These are phyloP conservation scores for Electrona antarctica DNA, from an alignment of 2,113 vertebrate genomes.

Conservation along the genomic window DNA sequence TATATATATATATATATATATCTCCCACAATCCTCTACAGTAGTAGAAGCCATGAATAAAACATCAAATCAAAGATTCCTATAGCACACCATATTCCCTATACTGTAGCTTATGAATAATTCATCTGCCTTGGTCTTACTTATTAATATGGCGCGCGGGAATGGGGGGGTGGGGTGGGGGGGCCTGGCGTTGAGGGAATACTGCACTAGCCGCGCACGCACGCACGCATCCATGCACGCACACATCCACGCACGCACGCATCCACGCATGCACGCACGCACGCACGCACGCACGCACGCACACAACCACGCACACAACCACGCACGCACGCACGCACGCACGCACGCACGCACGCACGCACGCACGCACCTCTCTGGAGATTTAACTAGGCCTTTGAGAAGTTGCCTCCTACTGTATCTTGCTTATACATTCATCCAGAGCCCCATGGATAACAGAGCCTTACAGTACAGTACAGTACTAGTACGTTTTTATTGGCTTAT, in stretches of 20 bases:
- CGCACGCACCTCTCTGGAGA: conserved; percentile 22
- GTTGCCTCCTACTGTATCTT: conserved; percentile 2
- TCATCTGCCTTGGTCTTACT: conserved; percentile 46
- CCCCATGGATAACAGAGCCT: background rate
- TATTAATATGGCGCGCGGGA: conserved; percentile 45
- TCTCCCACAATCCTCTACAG: conserved; percentile 44
- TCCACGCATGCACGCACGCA: conserved; percentile 39
- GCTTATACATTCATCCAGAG: background rate
- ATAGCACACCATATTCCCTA: conserved; percentile 59
- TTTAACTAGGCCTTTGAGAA: conserved; percentile 11
- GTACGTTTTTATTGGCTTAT: too few relatives aligned
- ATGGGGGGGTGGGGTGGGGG: too few relatives aligned
- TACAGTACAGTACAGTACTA: too few relatives aligned
- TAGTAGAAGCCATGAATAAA: conserved; percentile 71
- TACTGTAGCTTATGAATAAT: conserved; percentile 68
- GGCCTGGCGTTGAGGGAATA: conserved; percentile 46
- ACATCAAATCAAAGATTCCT: conserved; percentile 64
- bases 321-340: conserved; percentile 28
- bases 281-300: background rate
- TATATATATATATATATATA: too few relatives aligned
- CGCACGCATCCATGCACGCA: background rate
- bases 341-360: conserved; percentile 4
- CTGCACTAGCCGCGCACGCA: conserved; percentile 36
- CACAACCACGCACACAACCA: too few relatives aligned
- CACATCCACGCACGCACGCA: conserved; percentile 34